Evolutionary conservation across 2,888 invertebrate species (phyloP).

Genomic region (Tipula unca): DNA sequence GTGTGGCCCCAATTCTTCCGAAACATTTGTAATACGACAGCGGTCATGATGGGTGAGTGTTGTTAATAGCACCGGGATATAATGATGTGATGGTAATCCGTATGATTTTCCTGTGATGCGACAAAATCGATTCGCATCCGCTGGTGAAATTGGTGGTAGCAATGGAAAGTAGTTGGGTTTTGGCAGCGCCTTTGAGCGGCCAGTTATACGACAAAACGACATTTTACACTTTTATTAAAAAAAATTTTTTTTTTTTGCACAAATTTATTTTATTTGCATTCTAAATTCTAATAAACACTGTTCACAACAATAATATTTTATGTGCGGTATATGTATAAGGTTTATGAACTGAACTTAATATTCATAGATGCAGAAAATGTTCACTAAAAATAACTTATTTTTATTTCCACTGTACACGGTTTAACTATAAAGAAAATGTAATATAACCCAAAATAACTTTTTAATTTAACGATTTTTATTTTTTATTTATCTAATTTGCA

Average conservation of each 20-base stretch:
- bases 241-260: background rate
- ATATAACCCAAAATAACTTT: background rate
- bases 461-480: background rate
- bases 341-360: background rate
- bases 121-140: constrained; percentile 72
- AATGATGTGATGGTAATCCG: constrained; percentile 64
- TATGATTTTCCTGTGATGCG: constrained; percentile 71
- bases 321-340: background rate
- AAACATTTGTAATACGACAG: constrained; percentile 57
- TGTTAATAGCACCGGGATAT: constrained; percentile 64
- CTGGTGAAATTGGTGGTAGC: constrained; percentile 70
- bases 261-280: background rate
- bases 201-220: constrained; percentile 75
- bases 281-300: background rate
- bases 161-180: constrained; percentile 76
- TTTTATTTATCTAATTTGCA: background rate
- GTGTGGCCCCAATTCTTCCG: constrained; percentile 53
- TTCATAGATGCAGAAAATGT: background rate
- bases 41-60: constrained; percentile 37
- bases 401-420: background rate
- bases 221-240: constrained; percentile 37
- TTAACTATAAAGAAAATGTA: background rate
- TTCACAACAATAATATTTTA: background rate
- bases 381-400: constrained; percentile 1
- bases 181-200: constrained; percentile 68